phyloP scores from a whole-genome alignment of 2,888 invertebrate species.

The Aphidius colemani region DNA sequence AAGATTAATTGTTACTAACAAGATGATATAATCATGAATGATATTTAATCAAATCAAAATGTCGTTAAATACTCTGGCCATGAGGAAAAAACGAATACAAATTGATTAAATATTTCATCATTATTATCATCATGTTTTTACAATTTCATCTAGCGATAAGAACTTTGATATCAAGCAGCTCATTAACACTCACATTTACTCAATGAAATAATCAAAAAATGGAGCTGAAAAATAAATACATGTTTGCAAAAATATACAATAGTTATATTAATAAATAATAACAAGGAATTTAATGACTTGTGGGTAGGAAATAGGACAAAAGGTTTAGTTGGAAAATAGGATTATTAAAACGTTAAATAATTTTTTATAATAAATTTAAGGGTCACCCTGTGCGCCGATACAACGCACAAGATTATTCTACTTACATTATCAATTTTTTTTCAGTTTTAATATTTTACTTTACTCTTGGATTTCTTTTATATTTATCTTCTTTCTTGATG shows the following conservation, averaged over 20 bases:
- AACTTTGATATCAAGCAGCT: slow-evolving; percentile 1
- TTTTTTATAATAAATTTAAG: slow-evolving; percentile 31
- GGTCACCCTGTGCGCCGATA: slow-evolving; percentile 63
- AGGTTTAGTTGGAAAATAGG: background rate
- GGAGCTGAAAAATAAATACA: slow-evolving; percentile 21
- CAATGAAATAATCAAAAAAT: slow-evolving; percentile 8
- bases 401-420: slow-evolving; percentile 63
- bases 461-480: slow-evolving; percentile 24
- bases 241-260: slow-evolving; percentile 15
- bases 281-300: background rate
- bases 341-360: slow-evolving; percentile 21
- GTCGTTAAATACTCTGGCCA: slow-evolving; percentile 22
- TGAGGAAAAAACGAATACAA: slow-evolving; percentile 20
- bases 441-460: background rate
- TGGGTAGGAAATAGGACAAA: background rate
- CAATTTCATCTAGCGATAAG: background rate
- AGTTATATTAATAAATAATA: slow-evolving; percentile 9
- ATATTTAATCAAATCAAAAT: background rate
- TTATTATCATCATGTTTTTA: background rate
- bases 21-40: slow-evolving; percentile 8
- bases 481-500: slow-evolving; percentile 24
- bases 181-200: slow-evolving; percentile 25
- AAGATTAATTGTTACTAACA: too few relatives aligned
- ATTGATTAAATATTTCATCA: slow-evolving; percentile 20
- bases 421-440: slow-evolving; percentile 54